Percentiles rank a stretch among this genome's conserved stretches.
Evolutionary conservation across 64 coral and sea anemone species (phyloP).

Genomic region (Orbicella faveolata): DNA sequence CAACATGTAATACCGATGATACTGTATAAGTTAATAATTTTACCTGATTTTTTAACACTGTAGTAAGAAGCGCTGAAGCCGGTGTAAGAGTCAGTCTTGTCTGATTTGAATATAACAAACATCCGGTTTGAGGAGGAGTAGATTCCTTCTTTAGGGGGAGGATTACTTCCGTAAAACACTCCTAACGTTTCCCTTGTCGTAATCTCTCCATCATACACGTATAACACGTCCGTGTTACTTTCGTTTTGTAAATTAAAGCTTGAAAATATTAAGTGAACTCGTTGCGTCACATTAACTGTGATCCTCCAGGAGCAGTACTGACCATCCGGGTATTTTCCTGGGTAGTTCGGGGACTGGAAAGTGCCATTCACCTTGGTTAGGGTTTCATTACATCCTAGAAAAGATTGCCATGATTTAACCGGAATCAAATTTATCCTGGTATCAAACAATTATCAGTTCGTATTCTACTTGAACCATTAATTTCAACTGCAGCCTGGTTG

Average conservation of each 20-base stretch:
- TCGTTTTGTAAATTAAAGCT: constrained; percentile 45
- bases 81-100: neutral
- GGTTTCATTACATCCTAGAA: constrained; percentile 67
- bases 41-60: neutral
- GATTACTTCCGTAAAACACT: neutral
- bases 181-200: neutral
- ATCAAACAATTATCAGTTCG: neutral
- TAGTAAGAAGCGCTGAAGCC: neutral
- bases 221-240: neutral
- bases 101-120: neutral
- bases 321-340: constrained; percentile 52
- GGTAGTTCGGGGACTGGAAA: constrained; percentile 66
- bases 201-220: neutral
- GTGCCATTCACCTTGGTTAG: constrained; percentile 26
- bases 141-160: neutral
- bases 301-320: constrained; percentile 79
- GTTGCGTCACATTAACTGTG: neutral
- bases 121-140: neutral
- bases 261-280: constrained; percentile 55
- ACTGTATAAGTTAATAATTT: neutral
- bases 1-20: too few species aligned
- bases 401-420: neutral
- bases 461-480: neutral
- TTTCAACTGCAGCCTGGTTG: too few species aligned
- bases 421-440: too few species aligned